A percentile compares a stretch with the other conserved stretches of the same genome.
Conservation (phyloP, 37 sponge, comb jelly and placozoan species). For the Petrosia ficiformis region DNA sequence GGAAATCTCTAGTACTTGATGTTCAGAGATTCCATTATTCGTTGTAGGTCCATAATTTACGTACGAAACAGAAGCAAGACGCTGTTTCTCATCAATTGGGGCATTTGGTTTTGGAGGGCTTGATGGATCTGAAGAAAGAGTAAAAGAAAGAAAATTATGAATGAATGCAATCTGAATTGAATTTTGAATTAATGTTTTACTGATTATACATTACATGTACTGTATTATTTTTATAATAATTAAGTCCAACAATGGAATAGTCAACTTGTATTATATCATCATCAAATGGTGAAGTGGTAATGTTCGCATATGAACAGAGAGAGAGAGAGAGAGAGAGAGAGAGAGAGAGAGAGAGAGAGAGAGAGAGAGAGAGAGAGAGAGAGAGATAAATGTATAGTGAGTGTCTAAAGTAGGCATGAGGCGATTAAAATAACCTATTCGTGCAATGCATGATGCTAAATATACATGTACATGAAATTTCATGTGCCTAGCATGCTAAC, state of each 20-base stretch:
- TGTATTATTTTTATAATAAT: too few relatives aligned
- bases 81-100: constrained; percentile 8
- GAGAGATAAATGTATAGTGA: constrained; percentile 63
- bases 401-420: too few relatives aligned
- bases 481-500: too few relatives aligned
- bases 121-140: not conserved
- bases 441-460: too few relatives aligned
- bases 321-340: constrained; percentile 18
- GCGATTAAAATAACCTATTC: too few relatives aligned
- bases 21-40: not conserved
- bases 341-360: constrained; percentile 57
- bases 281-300: too few relatives aligned
- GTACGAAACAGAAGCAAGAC: constrained; percentile 24
- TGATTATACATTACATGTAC: not conserved
- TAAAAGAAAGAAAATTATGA: too few relatives aligned
- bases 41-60: constrained; percentile 42
- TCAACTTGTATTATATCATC: too few relatives aligned
- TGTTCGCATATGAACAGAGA: constrained; percentile 10
- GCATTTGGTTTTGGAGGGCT: not conserved
- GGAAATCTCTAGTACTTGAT: not conserved
- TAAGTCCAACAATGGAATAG: too few relatives aligned
- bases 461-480: too few relatives aligned
- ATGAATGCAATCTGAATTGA: too few relatives aligned
- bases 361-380: constrained; percentile 60
- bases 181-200: too few relatives aligned